phyloP scores from a whole-genome alignment of 2,797 vertebrate genomes.

The Tapera naevia region DNA sequence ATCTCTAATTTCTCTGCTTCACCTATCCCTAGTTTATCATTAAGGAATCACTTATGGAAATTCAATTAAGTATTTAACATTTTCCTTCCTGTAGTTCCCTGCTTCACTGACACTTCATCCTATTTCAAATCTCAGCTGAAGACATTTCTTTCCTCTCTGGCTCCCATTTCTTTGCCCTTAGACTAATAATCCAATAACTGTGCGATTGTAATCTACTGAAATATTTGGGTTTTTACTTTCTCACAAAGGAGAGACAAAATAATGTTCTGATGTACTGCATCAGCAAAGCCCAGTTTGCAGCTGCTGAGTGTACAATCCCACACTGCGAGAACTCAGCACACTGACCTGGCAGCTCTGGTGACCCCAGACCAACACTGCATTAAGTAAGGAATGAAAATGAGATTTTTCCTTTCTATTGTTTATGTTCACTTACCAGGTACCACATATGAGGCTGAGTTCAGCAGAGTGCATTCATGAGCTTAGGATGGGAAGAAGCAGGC shows the following conservation, averaged over 20 bases:
- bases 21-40: slow-evolving; percentile 53
- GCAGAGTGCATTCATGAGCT: neutral
- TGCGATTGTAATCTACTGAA: slow-evolving; percentile 8
- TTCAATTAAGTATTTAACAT: slow-evolving; percentile 68
- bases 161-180: neutral
- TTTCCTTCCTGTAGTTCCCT: slow-evolving; percentile 54
- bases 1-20: slow-evolving; percentile 39
- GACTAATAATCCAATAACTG: neutral
- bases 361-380: neutral
- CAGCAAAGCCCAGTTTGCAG: neutral
- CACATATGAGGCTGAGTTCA: neutral
- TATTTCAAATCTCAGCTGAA: slow-evolving; percentile 45
- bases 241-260: neutral
- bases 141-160: neutral
- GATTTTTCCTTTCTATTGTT: neutral
- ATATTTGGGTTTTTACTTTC: slow-evolving; percentile 2
- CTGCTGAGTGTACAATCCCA: neutral
- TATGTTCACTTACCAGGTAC: neutral
- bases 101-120: slow-evolving; percentile 27
- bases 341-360: neutral
- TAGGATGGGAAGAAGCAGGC: neutral
- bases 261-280: neutral
- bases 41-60: slow-evolving; percentile 60
- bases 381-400: slow-evolving; percentile 17
- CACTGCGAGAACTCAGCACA: neutral